Base-by-base conservation (phyloP, 2,113 vertebrate genomes). In the Madoqua kirkii region DNA sequence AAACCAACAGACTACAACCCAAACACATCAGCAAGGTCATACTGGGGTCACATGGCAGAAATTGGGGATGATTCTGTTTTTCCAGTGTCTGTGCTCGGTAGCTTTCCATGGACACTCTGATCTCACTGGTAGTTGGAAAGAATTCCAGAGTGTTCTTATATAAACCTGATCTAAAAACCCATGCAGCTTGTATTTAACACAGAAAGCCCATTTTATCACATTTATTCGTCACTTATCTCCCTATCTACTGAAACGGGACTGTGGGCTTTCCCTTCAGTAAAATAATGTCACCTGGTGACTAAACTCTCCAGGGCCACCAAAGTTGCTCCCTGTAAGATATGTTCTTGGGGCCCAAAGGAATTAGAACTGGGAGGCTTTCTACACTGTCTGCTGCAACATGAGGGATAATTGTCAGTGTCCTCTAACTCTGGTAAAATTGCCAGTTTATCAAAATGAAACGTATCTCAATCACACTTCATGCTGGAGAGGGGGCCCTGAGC, bases 391-490 rank as follows among this genome's bases (percentile, higher is more conserved):
- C 91, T 93, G n/a, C 8, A 76, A 71, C n/a, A 83, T 19, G 15
- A 43, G 48, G 57, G 43, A 21, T 62, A 94, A 93, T 31, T 89
- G 86, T 57, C 93, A 71, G 50, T 84, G 86, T 89, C 82, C 36
- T 89, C 89, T 93, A 11, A 45, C 36, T 79, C 60, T 84, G 90
- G 79, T 94, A 89, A 97, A 96, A 83, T 91, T 96, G 92, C 85
- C 93, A 92, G 40, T 59, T 97, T 89, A 64, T 36, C 85, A n/a
- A 78, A 86, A 57, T 91, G 86, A 97, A 97, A 93, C 83, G 67
- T 92, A 79, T 95, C 45, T 96, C 94, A 97, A n/a, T 93, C 90
- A 88, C 45, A 36, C 60, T 94, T 82, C 21, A 33, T n/a, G 71
- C 40, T 89, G 52, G 78, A 79, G 48, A 84, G 33, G 25, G 71